A percentile compares a stretch with the other conserved stretches of the same genome.
These are phyloP conservation scores for Pristionchus exspectatus DNA, from an alignment of 2,888 invertebrate species.

Conservation along the genomic window DNA sequence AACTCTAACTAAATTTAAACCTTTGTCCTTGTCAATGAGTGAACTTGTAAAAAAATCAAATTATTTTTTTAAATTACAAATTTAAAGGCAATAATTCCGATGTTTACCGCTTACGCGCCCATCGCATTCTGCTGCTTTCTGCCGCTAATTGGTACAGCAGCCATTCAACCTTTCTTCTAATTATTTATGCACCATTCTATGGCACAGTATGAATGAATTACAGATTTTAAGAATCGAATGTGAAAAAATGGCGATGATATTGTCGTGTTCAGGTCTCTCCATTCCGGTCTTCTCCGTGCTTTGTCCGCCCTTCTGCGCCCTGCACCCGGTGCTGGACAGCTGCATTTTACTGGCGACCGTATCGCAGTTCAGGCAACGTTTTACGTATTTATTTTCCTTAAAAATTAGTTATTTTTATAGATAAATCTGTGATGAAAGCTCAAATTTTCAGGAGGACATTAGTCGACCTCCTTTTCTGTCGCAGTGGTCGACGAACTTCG, in stretches of 20 bases:
- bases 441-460: slow-evolving; percentile 16
- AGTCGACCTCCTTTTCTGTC: not conserved
- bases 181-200: too few relatives aligned
- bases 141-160: not conserved
- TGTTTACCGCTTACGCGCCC: slow-evolving; percentile 38
- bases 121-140: slow-evolving; percentile 20
- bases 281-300: slow-evolving; percentile 40
- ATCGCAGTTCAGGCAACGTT: slow-evolving; percentile 31
- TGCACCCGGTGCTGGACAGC: slow-evolving; percentile 37
- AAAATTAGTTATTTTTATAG: not conserved
- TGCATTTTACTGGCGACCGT: not conserved
- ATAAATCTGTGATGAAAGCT: not conserved
- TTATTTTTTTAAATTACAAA: not conserved
- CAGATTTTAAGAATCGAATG: not conserved
- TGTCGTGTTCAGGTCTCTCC: not conserved
- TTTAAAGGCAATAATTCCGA: slow-evolving; percentile 43
- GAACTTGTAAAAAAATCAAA: not conserved
- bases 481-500: not conserved
- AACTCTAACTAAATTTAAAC: too few relatives aligned
- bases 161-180: too few relatives aligned
- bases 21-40: too few relatives aligned
- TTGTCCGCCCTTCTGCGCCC: slow-evolving; percentile 51
- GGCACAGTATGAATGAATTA: too few relatives aligned
- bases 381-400: not conserved
- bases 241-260: not conserved